Base-by-base conservation (phyloP, 2,888 invertebrate genomes). In the Apocheima hispidaria region DNA sequence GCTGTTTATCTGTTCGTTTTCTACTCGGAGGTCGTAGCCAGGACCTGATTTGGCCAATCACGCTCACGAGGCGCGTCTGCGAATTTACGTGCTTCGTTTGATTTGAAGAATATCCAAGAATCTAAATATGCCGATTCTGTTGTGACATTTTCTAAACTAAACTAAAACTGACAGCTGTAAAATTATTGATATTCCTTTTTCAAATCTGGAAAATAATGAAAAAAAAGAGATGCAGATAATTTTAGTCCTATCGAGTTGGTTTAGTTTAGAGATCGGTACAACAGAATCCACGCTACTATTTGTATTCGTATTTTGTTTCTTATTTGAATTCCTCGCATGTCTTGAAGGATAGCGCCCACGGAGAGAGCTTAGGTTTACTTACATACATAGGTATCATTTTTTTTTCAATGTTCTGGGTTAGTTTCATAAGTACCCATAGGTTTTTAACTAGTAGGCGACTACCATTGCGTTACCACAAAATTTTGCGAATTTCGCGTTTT, bases 1-100 rank as follows among this genome's bases (percentile, higher is more conserved):
- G 18, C 14, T 26, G 16, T 44, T 28, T 16, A 16, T 44, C 44
- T 28, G 44, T 28, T 2, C 1, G 4, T 4, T 44, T 16, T 16
- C 16, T 10, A 28, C 28, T 44, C 26, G 0, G 16, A 9, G 16
- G 44, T 43, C 5, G 43, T 28, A 44, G 9, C 44, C 16, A 38
- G 16, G 50, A 26, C 28, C 56, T 62, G 56, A 53, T 62, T 62
- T 62, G 43, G 56, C 56, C 61, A 62, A 62, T 62, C 61, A 62
- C 43, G 20, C 35, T 48, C 28, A 23, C 48, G 35, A 52, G 40
- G 40, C 48, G 36, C 51, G 40, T 50, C 50, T 50, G 44, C 14
- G 16, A 46, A 41, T 62, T 49, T 52, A 61, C 56, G 61, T 56
- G 56, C 52, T 36, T 33, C 56, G 41, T 51, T 62, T 52, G 61